These are phyloP conservation scores for Carapus acus DNA, from an alignment of 2,797 vertebrate species.

Conservation along the genomic window DNA sequence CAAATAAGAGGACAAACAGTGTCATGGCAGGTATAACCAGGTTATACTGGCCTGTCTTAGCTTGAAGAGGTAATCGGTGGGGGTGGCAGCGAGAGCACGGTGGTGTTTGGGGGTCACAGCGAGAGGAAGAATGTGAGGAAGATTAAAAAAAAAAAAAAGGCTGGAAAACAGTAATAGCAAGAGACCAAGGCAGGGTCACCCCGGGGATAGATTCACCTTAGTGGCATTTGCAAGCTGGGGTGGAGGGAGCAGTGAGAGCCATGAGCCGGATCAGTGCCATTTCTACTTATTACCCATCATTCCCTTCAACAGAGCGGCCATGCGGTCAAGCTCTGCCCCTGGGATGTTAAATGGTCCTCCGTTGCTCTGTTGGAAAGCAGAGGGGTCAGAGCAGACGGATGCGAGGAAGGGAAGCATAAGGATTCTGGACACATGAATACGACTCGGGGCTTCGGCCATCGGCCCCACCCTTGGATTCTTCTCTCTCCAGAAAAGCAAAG, in stretches of 20 bases:
- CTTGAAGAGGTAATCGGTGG: constrained; percentile 26
- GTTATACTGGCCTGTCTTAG: too few species aligned
- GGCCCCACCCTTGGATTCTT: constrained; percentile 16
- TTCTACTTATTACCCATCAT: constrained; percentile 73
- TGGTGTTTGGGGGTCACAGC: constrained; percentile 45
- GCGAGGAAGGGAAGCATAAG: constrained; percentile 13
- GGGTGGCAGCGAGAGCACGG: constrained; percentile 25
- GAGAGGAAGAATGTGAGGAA: constrained; percentile 24
- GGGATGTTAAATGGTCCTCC: constrained; percentile 63
- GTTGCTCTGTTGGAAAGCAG: constrained; percentile 41
- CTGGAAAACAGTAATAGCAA: constrained; percentile 41
- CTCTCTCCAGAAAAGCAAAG: neutral
- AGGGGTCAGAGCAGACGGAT: constrained; percentile 32
- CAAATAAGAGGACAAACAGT: constrained; percentile 40
- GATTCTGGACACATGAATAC: constrained; percentile 25
- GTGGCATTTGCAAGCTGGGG: constrained; percentile 56
- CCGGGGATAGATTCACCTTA: constrained; percentile 58
- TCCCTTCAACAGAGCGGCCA: constrained; percentile 65
- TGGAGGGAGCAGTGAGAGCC: constrained; percentile 46
- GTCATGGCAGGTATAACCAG: too few species aligned
- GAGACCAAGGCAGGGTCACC: constrained; percentile 57
- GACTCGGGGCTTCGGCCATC: constrained; percentile 19
- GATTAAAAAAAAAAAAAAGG: constrained; percentile 41
- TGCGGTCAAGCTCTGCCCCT: constrained; percentile 58
- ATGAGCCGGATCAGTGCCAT: constrained; percentile 65